These are phyloP conservation scores for Drymonia ruficornis DNA, from an alignment of 2,888 invertebrate genomes.

Conservation along the genomic window DNA sequence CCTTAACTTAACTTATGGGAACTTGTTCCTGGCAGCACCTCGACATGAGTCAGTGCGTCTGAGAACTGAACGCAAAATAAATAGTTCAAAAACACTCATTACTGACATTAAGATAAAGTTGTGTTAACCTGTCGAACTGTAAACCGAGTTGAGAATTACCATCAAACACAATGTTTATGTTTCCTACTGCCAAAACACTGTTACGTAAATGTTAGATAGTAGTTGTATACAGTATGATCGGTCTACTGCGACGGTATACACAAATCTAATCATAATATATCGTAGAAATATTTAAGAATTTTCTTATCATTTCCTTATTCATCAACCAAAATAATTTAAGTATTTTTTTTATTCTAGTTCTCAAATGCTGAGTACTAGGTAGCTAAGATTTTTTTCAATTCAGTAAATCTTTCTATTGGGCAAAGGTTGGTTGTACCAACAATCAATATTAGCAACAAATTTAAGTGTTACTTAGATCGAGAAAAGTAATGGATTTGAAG, in stretches of 20 bases:
- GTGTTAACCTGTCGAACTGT: constrained; percentile 22
- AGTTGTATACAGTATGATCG: constrained; percentile 2
- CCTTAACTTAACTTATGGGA: constrained; percentile 28
- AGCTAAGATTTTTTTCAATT: too few relatives aligned
- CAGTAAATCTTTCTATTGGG: too few relatives aligned
- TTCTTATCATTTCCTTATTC: too few relatives aligned
- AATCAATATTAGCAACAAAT: too few relatives aligned
- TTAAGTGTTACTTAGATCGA: too few relatives aligned
- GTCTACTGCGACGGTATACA: constrained; percentile 12
- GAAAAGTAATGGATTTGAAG: too few relatives aligned
- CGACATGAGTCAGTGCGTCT: constrained; percentile 43
- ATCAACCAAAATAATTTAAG: too few relatives aligned
- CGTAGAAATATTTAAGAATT: too few relatives aligned
- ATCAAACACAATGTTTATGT: constrained; percentile 33
- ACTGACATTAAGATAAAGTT: constrained; percentile 34
- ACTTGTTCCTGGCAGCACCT: constrained; percentile 34
- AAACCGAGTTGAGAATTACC: constrained; percentile 30
- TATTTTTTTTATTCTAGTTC: too few relatives aligned
- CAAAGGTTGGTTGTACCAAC: too few relatives aligned
- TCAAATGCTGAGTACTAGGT: too few relatives aligned
- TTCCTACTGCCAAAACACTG: constrained; percentile 16
- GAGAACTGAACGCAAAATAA: constrained; percentile 37
- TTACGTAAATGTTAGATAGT: constrained; percentile 26
- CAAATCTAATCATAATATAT: not conserved
- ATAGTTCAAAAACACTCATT: constrained; percentile 26